Evolutionary conservation across 2,888 invertebrate genomes (phyloP), one percentile per base, ranked within the genome.

Genomic region (Priocnemis perturbator): DNA sequence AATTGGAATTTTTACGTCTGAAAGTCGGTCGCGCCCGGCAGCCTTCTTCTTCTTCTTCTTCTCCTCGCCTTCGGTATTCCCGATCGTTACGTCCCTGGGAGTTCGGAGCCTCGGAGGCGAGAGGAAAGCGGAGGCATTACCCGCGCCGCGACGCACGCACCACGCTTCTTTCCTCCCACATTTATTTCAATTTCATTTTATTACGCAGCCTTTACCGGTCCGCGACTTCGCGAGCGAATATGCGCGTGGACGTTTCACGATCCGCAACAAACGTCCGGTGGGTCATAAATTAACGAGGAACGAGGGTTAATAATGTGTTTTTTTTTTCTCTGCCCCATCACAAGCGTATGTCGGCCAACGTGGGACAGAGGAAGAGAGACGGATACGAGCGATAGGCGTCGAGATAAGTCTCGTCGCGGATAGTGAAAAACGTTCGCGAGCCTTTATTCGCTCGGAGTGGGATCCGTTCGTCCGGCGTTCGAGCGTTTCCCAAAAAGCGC

Each of bases 1-100:
- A 80, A 85, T 86, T 85, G 84, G 81, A 86, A 84, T 85, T 85
- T 84, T 85, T 86, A 83, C 83, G 81, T 84, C 79, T 71, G 78
- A 72, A 77, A 82, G 73, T 81, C 79, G 74, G 71, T 72, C 71
- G 75, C 50, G 17, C 57, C 23, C 68, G 64, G 61, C 71, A 50
- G 37, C 71, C 68, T 64, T 66, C 66, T 19, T 60, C 56, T 62
- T 71, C 71, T 47, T 14, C 30, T 26, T 57, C 37, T 57, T 19
- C 30, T 17, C 26, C 55, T 55, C n/a, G 17, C 30, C 56, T 56
- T 17, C 30, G n/a, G 17, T 53, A 17, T 19, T 50, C 19, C 61
- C 48, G 30, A 30, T 67, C 67, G 67, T 64, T 47, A 64, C 65
- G 61, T 26, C 67, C 60, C 48, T 53, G 14, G 44, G 30, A 23